Conservation (phyloP, 2,888 invertebrate species). For the Mythimna impura region DNA sequence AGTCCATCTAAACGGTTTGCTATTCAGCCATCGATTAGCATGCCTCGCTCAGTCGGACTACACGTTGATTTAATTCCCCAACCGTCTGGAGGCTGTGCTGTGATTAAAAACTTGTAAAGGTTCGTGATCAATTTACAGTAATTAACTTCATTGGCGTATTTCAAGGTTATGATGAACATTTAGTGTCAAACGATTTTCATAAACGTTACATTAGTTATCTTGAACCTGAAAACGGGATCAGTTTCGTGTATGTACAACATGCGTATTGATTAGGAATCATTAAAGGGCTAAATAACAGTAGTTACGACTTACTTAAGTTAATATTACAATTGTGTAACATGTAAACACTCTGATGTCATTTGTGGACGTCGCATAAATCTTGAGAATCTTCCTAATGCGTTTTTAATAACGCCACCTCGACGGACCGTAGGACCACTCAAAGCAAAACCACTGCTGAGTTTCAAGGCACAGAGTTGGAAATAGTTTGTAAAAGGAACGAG, state of each 20-base stretch:
- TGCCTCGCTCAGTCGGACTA: slow-evolving; percentile 25
- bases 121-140: slow-evolving; percentile 10
- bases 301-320: background rate
- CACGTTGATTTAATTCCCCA: slow-evolving; percentile 15
- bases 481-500: slow-evolving; percentile 19
- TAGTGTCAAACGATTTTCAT: slow-evolving; percentile 2
- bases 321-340: slow-evolving; percentile 15
- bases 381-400: slow-evolving; percentile 70
- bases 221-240: background rate
- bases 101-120: slow-evolving; percentile 2
- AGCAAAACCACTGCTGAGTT: slow-evolving; percentile 30
- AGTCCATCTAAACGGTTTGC: slow-evolving; percentile 42
- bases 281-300: background rate
- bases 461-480: slow-evolving; percentile 30
- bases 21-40: slow-evolving; percentile 53
- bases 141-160: background rate
- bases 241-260: background rate
- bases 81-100: slow-evolving; percentile 16
- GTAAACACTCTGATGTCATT: slow-evolving; percentile 17
- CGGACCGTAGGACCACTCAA: background rate
- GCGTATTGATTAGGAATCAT: background rate
- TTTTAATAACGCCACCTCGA: slow-evolving; percentile 77
- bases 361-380: slow-evolving; percentile 46
- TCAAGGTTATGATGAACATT: background rate
- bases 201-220: background rate